Conservation (phyloP, 1,140 invertebrate genomes). For the Brachionus rubens region DNA sequence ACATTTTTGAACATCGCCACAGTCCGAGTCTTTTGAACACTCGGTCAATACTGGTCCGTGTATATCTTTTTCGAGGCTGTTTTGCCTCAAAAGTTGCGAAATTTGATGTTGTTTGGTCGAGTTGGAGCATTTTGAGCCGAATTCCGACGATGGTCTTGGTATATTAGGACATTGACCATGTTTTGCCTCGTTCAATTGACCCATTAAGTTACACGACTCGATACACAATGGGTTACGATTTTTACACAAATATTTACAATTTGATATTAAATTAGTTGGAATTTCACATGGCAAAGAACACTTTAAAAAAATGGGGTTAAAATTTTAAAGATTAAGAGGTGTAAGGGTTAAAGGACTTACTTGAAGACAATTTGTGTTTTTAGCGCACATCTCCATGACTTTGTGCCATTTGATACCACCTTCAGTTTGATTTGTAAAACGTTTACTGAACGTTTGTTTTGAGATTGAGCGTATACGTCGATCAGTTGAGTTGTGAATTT, state of each 20-base stretch:
- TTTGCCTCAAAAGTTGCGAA: neutral
- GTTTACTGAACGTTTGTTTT: neutral
- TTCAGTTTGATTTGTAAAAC: neutral
- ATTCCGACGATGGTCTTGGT: neutral
- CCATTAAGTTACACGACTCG: slow-evolving; percentile 1
- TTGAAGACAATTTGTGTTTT: slow-evolving; percentile 35
- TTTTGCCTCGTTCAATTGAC: neutral
- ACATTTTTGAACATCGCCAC: slow-evolving; percentile 16
- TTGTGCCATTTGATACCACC: slow-evolving; percentile 13
- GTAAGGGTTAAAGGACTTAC: no score
- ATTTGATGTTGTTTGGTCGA: neutral
- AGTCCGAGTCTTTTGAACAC: slow-evolving; percentile 14
- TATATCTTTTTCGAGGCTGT: neutral
- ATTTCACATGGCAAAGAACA: slow-evolving; percentile 14
- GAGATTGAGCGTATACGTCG: neutral
- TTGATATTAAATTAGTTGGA: slow-evolving; percentile 13
- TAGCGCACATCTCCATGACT: slow-evolving; percentile 30
- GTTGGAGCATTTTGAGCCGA: neutral
- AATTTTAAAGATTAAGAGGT: no score
- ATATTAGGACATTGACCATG: neutral
- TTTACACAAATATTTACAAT: slow-evolving; percentile 15
- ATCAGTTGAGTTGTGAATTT: neutral
- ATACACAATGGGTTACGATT: neutral
- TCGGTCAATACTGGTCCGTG: neutral
- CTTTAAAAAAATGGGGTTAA: neutral